These are phyloP conservation scores for Eptatretus atami DNA, from an alignment of 2,797 vertebrate species.

Conservation along the genomic window DNA sequence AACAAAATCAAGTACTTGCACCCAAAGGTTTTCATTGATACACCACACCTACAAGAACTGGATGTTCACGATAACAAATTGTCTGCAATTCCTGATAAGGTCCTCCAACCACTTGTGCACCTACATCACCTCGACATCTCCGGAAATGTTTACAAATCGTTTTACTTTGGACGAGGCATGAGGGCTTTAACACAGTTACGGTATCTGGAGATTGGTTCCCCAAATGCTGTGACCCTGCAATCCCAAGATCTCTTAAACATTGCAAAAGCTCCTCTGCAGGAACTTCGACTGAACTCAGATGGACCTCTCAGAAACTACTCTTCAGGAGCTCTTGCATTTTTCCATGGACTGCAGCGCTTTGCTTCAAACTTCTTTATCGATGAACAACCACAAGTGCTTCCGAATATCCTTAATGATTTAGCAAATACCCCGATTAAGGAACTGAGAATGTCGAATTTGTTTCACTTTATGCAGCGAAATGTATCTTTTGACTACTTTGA, in stretches of 20 bases:
- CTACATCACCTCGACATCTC: not conserved
- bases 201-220: not conserved
- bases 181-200: not conserved
- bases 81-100: not conserved
- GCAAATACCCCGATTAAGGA: not conserved
- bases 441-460: not conserved
- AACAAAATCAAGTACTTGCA: not conserved
- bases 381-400: not conserved
- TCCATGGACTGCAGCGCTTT: not conserved
- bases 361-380: not conserved
- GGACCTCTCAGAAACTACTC: not conserved
- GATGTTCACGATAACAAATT: not conserved
- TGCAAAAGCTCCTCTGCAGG: not conserved
- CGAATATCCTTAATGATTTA: constrained; percentile 3
- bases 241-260: not conserved
- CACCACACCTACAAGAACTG: not conserved
- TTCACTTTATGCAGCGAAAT: not conserved
- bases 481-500: not conserved
- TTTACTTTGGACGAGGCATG: not conserved
- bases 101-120: too few species aligned
- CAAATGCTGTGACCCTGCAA: not conserved
- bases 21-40: not conserved
- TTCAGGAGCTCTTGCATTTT: not conserved
- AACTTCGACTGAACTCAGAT: not conserved
- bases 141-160: not conserved